Percentiles rank a stretch among this genome's conserved stretches.
Evolutionary conservation across 2,797 vertebrate species (phyloP).

Genomic region (Clarias platycephalus): DNA sequence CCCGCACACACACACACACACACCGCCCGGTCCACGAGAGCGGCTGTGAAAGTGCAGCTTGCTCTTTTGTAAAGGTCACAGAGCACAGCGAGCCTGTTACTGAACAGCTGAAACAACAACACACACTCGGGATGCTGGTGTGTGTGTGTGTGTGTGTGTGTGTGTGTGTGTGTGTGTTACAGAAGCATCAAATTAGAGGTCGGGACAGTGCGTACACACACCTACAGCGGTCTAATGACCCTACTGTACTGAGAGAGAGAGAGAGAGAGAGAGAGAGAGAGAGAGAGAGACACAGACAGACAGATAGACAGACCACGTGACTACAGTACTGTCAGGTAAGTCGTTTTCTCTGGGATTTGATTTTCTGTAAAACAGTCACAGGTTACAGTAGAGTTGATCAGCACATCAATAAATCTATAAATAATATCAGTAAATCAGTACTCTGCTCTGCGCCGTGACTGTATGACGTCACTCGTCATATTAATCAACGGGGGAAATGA

Average conservation of each 20-base stretch:
- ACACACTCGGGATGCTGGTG: slow-evolving; percentile 32
- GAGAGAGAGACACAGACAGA: neutral
- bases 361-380: neutral
- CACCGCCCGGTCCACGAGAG: neutral
- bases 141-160: slow-evolving; percentile 21
- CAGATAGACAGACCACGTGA: neutral
- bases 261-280: slow-evolving; percentile 10
- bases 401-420: too few relatives aligned
- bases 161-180: slow-evolving; percentile 20
- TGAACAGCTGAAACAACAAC: slow-evolving; percentile 49
- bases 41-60: slow-evolving; percentile 24
- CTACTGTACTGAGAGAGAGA: neutral
- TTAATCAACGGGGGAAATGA: too few relatives aligned
- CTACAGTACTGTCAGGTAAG: neutral
- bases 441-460: neutral
- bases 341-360: neutral
- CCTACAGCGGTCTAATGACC: neutral
- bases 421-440: neutral
- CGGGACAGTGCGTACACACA: neutral
- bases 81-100: slow-evolving; percentile 36
- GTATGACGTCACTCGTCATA: neutral
- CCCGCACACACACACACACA: neutral
- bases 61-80: slow-evolving; percentile 55
- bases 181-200: slow-evolving; percentile 9
- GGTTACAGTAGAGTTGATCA: neutral